Evolutionary conservation across 92 coral and sea anemone genomes (phyloP).

Genomic region (Porites lobata): DNA sequence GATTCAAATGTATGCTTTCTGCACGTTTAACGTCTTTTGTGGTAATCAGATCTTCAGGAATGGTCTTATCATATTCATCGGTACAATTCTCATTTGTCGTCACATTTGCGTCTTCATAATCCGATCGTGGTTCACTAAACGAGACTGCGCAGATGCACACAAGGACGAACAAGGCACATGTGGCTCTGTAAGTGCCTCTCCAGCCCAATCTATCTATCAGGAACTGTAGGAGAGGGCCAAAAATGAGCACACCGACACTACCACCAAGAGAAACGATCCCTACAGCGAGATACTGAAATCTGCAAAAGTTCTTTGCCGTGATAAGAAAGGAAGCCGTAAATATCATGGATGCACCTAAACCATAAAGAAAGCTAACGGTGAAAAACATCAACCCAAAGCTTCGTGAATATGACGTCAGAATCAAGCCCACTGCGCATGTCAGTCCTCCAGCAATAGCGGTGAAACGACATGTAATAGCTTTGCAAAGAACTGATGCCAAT

Average conservation of each 20-base stretch:
- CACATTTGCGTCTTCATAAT: neutral
- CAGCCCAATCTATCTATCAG: conserved; percentile 28
- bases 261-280: conserved; percentile 39
- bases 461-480: conserved; percentile 36
- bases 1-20: neutral
- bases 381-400: conserved; percentile 44
- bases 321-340: conserved; percentile 25
- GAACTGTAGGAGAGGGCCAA: conserved; percentile 34
- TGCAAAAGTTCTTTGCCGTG: conserved; percentile 29
- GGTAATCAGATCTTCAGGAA: neutral
- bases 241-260: conserved; percentile 22
- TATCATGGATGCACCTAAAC: conserved; percentile 42
- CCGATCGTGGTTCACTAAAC: neutral
- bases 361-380: conserved; percentile 51
- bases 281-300: conserved; percentile 27
- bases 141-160: neutral
- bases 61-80: neutral
- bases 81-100: too few relatives aligned
- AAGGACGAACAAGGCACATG: neutral
- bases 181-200: conserved; percentile 27
- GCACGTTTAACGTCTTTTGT: neutral
- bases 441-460: conserved; percentile 64
- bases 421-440: conserved; percentile 47
- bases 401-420: conserved; percentile 56
- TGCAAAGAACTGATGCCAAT: conserved; percentile 32